Evolutionary conservation across 2,797 vertebrate genomes (phyloP).

Genomic region (Streptopelia turtur): DNA sequence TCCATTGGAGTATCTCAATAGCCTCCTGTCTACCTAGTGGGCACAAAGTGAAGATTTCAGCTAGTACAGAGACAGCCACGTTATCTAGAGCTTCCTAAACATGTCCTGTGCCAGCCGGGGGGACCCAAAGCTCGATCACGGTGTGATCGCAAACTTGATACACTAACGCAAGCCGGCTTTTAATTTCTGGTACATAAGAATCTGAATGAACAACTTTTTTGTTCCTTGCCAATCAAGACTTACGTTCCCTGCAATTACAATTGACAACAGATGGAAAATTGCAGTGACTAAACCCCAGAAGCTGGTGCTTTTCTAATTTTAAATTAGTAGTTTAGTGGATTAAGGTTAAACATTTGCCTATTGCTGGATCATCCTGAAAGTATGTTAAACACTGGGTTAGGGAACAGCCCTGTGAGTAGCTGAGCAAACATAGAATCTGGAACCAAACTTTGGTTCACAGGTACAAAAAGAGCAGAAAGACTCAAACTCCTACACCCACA

Average conservation of each 20-base stretch:
- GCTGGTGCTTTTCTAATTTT: neutral
- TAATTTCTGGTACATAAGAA: neutral
- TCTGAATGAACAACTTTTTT: neutral
- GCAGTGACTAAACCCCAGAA: neutral
- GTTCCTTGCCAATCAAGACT: neutral
- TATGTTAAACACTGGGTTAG: neutral
- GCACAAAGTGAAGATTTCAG: neutral
- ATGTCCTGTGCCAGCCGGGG: neutral
- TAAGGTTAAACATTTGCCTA: constrained; percentile 13
- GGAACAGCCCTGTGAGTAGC: neutral
- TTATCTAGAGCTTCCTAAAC: neutral
- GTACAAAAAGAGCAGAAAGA: neutral
- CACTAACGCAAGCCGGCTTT: neutral
- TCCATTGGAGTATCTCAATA: neutral
- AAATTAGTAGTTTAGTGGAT: neutral
- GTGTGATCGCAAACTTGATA: neutral
- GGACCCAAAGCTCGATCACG: neutral
- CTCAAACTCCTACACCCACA: neutral
- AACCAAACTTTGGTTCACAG: neutral
- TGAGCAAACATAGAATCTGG: neutral
- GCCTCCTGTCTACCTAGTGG: neutral
- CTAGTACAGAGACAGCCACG: neutral
- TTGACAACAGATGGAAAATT: neutral
- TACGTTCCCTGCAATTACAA: neutral
- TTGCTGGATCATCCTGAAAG: neutral